phyloP scores from a whole-genome alignment of 2,888 invertebrate species.

The Cepaea hortensis region DNA sequence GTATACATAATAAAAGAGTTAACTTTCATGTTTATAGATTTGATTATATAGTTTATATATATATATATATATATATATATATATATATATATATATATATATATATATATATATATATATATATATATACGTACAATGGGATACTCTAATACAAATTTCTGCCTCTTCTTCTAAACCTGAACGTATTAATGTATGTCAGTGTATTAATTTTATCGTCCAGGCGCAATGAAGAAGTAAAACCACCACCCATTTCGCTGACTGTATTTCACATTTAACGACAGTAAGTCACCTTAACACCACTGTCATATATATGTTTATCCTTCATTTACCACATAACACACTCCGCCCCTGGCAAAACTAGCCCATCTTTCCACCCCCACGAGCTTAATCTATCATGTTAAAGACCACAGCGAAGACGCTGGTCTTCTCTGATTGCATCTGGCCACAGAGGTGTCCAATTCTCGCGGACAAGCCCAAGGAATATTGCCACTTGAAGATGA shows the following conservation, averaged over 20 bases:
- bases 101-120: slow-evolving; percentile 1
- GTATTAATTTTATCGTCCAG: too few species aligned
- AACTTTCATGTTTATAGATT: too few species aligned
- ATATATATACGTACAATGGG: neutral
- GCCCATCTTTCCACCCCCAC: neutral
- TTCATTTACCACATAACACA: too few species aligned
- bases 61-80: neutral
- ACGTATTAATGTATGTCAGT: too few species aligned
- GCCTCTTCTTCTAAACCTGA: neutral
- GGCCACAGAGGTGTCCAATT: slow-evolving; percentile 32
- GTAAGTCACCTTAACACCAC: too few species aligned
- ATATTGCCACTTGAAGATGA: slow-evolving; percentile 42
- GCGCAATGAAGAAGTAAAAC: too few species aligned
- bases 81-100: neutral
- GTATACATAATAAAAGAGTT: too few species aligned
- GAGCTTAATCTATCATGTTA: slow-evolving; percentile 25
- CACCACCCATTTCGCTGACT: too few species aligned
- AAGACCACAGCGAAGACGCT: neutral
- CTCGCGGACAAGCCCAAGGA: slow-evolving; percentile 27
- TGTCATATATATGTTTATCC: too few species aligned
- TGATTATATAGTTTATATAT: neutral
- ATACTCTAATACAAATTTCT: neutral
- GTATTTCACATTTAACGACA: too few species aligned
- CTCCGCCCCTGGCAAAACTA: neutral
- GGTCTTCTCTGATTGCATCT: slow-evolving; percentile 33